Evolutionary conservation across 2,888 invertebrate genomes (phyloP), one percentile per base, ranked within the genome.

Genomic region (Arge pagana): DNA sequence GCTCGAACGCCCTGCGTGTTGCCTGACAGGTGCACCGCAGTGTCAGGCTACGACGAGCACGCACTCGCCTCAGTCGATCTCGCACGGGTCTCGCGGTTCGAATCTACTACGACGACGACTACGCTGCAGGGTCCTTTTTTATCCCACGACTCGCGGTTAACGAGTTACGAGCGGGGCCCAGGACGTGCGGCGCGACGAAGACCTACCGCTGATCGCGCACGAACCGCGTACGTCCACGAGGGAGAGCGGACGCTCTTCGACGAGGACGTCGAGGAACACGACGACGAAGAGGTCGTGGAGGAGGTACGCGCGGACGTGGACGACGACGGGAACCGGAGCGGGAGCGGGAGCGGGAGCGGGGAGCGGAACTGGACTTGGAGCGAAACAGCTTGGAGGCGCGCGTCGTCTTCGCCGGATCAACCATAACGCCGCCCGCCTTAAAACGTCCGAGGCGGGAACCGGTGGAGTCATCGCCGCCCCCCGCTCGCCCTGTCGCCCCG

Each of bases 401-500:
- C 62, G 74, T 74, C 73, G 71, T 74, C 74, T 74, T 72, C 72
- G 74, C 70, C 72, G 68, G 69, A 67, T 68, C 74, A 75, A 72
- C 71, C 74, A 76, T 75, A 74, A 75, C 76, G 75, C 75, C 76
- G 65, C 75, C 75, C 74, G 76, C 76, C 67, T 71, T 76, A 66
- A 76, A 76, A 71, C 73, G 76, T 61, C 74, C 76, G 71, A 74
- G 76, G 74, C 74, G 76, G 72, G 75, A 75, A 66, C 72, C 72
- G 73, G 74, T 74, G 76, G 74, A 73, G 62, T 69, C 74, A 62
- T 72, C 75, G 65, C 74, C 75, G 72, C 74, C 75, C 71, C 71
- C 74, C 71, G 71, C 71, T 72, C 72, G 61, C 48, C 58, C 48
- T 45, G 52, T 42, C 52, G 48, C 48, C 52, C 24, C 45, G 23